These are phyloP conservation scores for Pentamera pediparva DNA, from an alignment of 53 echinoderm and acorn worm species.

Conservation along the genomic window DNA sequence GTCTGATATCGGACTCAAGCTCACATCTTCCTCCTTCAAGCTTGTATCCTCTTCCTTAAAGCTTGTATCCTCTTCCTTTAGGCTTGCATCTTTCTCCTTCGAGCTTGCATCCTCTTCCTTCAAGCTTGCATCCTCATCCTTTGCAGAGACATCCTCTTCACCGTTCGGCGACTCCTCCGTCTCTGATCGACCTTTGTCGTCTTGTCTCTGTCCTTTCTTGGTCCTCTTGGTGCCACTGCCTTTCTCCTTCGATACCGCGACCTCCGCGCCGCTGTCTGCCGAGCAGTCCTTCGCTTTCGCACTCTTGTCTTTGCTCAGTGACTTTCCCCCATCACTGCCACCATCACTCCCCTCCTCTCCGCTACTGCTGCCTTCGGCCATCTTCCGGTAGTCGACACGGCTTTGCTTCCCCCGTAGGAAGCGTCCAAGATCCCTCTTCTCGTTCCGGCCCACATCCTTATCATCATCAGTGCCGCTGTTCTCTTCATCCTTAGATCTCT, in stretches of 20 bases:
- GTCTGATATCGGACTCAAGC: conserved; percentile 7
- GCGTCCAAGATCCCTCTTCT: conserved; percentile 4
- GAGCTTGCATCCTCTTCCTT: conserved; percentile 9
- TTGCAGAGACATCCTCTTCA: conserved; percentile 8
- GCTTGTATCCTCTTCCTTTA: conserved; percentile 3
- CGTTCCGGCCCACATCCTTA: conserved; percentile 33
- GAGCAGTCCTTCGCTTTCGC: too few species aligned
- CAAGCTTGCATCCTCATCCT: conserved; percentile 3
- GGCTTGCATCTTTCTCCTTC: neutral
- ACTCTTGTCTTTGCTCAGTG: too few species aligned
- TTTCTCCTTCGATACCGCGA: too few species aligned
- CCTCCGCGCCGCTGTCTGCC: too few species aligned
- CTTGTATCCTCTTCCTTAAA: conserved; percentile 16
- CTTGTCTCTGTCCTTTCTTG: too few species aligned
- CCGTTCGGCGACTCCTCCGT: too few species aligned
- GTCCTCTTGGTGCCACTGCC: too few species aligned
- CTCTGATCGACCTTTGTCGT: too few species aligned
- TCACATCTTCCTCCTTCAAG: conserved; percentile 1
- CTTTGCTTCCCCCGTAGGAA: conserved; percentile 36
- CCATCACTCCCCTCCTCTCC: conserved; percentile 19
- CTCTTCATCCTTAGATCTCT: conserved; percentile 7
- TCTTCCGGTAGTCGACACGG: conserved; percentile 64
- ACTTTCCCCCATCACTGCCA: conserved; percentile 13
- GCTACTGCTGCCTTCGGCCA: conserved; percentile 60
- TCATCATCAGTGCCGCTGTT: conserved; percentile 30